These are phyloP conservation scores for Corella eumyota DNA, from an alignment of 23 tunicate species.

Conservation along the genomic window DNA sequence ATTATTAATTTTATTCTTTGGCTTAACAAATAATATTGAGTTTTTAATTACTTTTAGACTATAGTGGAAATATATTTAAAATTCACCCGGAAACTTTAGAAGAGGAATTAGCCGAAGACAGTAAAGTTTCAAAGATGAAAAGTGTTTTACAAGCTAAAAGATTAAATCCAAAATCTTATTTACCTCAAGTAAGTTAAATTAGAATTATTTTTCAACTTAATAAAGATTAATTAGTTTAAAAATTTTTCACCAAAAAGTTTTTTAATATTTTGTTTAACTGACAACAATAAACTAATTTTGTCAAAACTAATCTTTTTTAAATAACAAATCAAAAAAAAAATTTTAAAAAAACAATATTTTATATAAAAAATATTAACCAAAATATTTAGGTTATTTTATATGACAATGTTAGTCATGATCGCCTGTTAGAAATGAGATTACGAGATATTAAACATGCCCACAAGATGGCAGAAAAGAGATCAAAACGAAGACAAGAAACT, in stretches of 20 bases:
- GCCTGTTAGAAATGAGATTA: conserved; percentile 40
- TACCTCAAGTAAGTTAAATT: conserved; percentile 44
- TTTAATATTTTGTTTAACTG: too few relatives aligned
- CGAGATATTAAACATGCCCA: conserved; percentile 38
- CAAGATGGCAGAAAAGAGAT: conserved; percentile 30
- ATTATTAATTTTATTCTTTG: too few relatives aligned
- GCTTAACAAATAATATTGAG: neutral
- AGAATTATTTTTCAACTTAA: neutral
- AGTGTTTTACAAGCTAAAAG: conserved; percentile 33
- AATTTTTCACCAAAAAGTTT: too few relatives aligned
- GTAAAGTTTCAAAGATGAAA: conserved; percentile 34
- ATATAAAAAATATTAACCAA: too few relatives aligned
- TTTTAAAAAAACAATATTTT: too few relatives aligned
- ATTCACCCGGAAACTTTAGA: conserved; percentile 70
- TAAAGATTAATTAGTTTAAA: too few relatives aligned
- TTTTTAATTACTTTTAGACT: conserved; percentile 19
- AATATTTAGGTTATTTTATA: conserved; percentile 50
- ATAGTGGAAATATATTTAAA: conserved; percentile 29
- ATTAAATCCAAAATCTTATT: conserved; percentile 57
- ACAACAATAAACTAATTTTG: too few relatives aligned
- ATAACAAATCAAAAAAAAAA: too few relatives aligned
- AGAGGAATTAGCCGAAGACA: conserved; percentile 40
- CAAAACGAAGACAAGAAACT: conserved; percentile 43
- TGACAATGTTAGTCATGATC: conserved; percentile 73
- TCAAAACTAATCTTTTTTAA: too few relatives aligned